Evolutionary conservation across 2,113 vertebrate species (phyloP).

Genomic region (Tetrax tetrax): DNA sequence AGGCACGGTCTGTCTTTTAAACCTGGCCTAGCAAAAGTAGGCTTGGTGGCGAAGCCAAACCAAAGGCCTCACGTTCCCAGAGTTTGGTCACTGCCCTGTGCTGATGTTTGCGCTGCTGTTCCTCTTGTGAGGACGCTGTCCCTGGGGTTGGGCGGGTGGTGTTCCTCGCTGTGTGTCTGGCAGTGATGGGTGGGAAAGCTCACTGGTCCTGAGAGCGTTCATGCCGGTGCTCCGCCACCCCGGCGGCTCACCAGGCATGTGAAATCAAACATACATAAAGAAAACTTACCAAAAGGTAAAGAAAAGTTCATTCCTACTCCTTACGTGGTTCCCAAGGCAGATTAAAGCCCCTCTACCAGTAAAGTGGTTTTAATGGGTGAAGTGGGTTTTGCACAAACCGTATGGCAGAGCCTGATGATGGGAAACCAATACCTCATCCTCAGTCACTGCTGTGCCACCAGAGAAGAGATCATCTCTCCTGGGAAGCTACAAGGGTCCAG

Average conservation of each 20-base stretch:
- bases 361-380: not conserved
- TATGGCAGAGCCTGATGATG: not conserved
- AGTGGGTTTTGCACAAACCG: not conserved
- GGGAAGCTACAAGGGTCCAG: not conserved
- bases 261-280: not conserved
- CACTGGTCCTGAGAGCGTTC: not conserved
- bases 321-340: rapidly evolving
- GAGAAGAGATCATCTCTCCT: not conserved
- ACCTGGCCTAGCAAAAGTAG: not conserved
- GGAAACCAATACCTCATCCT: rapidly evolving
- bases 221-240: not conserved
- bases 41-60: not conserved
- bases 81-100: no score
- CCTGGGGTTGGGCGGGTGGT: no score
- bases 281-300: not conserved
- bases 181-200: not conserved
- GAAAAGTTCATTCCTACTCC: not conserved
- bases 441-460: not conserved
- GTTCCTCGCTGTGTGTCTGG: no score
- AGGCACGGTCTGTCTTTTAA: not conserved
- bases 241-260: rapidly evolving
- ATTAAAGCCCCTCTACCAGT: not conserved
- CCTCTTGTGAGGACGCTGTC: no score
- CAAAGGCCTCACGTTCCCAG: no score
- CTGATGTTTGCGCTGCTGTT: not conserved